phyloP scores from a whole-genome alignment of 2,113 vertebrate genomes.

The Oryzias curvinotus region DNA sequence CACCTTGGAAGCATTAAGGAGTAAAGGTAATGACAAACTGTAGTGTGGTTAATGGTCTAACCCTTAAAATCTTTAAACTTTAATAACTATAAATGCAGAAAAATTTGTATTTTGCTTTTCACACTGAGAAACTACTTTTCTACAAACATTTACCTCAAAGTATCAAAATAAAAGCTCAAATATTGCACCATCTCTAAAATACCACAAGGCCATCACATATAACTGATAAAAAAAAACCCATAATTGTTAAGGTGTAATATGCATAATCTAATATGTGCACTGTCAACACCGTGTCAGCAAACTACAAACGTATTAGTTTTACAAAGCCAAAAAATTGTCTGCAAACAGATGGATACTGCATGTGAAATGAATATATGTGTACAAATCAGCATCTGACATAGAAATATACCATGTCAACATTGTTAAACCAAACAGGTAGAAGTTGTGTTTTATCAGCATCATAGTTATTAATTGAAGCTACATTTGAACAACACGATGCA shows the following conservation, averaged over 20 bases:
- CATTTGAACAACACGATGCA: conserved; percentile 55
- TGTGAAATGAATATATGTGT: conserved; percentile 63
- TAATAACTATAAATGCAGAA: too few relatives aligned
- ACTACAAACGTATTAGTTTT: conserved; percentile 68
- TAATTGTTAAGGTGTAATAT: conserved; percentile 71
- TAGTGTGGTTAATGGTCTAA: conserved; percentile 3
- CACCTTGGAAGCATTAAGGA: too few relatives aligned
- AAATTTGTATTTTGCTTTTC: background rate
- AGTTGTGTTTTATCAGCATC: conserved; percentile 53
- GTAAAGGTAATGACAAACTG: too few relatives aligned
- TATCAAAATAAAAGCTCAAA: conserved; percentile 78
- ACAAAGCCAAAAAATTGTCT: conserved; percentile 69
- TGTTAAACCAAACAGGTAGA: conserved; percentile 55
- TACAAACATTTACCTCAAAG: conserved; percentile 60
- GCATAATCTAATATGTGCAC: conserved; percentile 70
- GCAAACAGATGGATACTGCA: conserved; percentile 66
- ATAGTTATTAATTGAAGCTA: conserved; percentile 48
- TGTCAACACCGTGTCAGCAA: conserved; percentile 66
- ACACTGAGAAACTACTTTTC: conserved; percentile 52
- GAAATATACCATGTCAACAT: conserved; percentile 76
- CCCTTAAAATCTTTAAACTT: conserved; percentile 36
- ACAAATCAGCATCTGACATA: conserved; percentile 67
- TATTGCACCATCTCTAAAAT: conserved; percentile 81
- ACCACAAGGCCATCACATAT: conserved; percentile 74
- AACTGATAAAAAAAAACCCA: conserved; percentile 64